Evolutionary conservation across 2,888 invertebrate genomes (phyloP).

Genomic region (Tetranychus truncatus): DNA sequence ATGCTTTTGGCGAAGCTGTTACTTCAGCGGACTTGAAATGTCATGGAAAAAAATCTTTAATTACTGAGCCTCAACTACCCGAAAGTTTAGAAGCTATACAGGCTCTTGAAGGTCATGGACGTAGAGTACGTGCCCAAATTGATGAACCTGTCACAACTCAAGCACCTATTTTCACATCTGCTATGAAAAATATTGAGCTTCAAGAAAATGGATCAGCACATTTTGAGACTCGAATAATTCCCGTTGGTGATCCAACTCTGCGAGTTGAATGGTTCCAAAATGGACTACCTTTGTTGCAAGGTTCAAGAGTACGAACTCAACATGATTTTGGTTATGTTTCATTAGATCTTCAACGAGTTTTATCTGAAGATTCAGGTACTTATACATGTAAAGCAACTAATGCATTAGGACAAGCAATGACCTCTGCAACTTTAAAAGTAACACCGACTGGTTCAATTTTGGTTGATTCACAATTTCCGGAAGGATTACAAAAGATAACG

Average conservation of each 20-base stretch:
- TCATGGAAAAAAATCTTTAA: conserved; percentile 36
- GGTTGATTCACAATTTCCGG: conserved; percentile 31
- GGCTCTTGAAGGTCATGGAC: neutral
- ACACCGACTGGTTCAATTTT: conserved; percentile 16
- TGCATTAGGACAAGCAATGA: conserved; percentile 56
- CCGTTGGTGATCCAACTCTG: conserved; percentile 58
- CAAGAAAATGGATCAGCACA: conserved; percentile 72
- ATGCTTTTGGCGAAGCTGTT: conserved; percentile 61
- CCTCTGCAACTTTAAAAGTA: conserved; percentile 29
- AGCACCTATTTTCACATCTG: neutral
- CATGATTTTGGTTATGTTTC: conserved; percentile 93
- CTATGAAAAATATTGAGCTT: conserved; percentile 37
- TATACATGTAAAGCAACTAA: conserved; percentile 86
- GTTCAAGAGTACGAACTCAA: conserved; percentile 72
- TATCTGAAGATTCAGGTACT: conserved; percentile 79
- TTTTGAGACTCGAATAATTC: conserved; percentile 83
- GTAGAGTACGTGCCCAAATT: conserved; percentile 36
- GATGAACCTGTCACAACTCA: neutral
- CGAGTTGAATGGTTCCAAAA: conserved; percentile 87
- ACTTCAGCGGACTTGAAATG: conserved; percentile 29
- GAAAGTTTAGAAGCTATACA: conserved; percentile 9
- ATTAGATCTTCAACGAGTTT: conserved; percentile 75
- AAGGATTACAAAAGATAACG: neutral
- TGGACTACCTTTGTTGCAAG: conserved; percentile 71
- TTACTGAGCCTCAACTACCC: conserved; percentile 28